Evolutionary conservation across 2,797 vertebrate genomes (phyloP), one percentile per base, ranked within the genome.

Genomic region (Muscicapa comitata): DNA sequence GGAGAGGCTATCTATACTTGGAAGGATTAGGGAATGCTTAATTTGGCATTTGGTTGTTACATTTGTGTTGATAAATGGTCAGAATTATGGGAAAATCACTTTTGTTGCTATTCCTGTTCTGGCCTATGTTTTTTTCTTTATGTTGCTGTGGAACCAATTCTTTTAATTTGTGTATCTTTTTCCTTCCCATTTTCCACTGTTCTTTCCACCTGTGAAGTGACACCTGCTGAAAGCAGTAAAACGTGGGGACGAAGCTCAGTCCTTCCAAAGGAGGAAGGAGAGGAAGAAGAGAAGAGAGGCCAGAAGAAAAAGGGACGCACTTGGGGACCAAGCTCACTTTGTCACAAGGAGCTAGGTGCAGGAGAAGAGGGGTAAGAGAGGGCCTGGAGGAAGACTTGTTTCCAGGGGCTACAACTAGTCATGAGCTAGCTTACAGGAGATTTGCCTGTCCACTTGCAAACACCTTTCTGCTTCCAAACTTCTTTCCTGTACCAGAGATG

Each of bases 281-380:
- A 98, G 5, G 98, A 98, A 48, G 98, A 98, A 35, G 99, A 99
- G 91, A 99, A 98, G 97, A 99, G 98, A 94, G 98, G 98, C 29
- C 98, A 98, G 63, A 99, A 99, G 96, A 99, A 99, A 95, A 99
- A 99, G 94, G 98, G 99, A 25, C 97, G 99, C 43, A 98, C 98
- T 0, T 98, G 98, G 91, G 98, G 98, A 13, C 98, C 98, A 6
- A 98, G 98, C 17, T 98, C 98, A 0, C 95, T 98, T 80, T 97
- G 98, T 74, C 98, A 98, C 93, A 98, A 99, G 93, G 99, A 99
- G 45, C 92, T 98, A 57, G 98, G 98, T 96, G 98, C 98, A 31
- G 98, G 98, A 65, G 99, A 99, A 35, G 98, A 99, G 88, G 98
- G 98, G 99, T 99, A 97, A 98, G 94, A 86, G 51, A 24, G 37